Base-by-base conservation (phyloP, 2,113 vertebrate genomes). In the Otis tarda region DNA sequence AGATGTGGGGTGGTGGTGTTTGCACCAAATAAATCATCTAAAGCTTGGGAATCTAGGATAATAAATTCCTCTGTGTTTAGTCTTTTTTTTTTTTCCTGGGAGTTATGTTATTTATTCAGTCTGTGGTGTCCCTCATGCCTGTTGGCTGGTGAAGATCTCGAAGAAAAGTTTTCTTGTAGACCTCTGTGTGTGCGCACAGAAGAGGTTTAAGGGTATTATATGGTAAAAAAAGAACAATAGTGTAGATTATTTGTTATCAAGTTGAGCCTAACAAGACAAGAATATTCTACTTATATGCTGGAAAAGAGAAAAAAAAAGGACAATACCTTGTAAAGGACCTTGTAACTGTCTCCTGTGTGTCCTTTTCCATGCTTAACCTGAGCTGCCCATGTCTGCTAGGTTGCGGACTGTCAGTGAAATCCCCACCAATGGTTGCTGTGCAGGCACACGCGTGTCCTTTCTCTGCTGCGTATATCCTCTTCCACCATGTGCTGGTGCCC, bases 401-500 rank as follows among this genome's bases (percentile, higher is more conserved):
- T 12, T 81, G 50, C 60, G 14, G 52, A 35, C 3, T 47, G 28
- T 31, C 47, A 45, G 47, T 59, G 61, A 78, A 64, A 65, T 37
- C 52, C 67, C 31, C 39, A 24, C 22, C 5, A 3, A 52, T 12
- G 13, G 52, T 6, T 86, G 35, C 16, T 67, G 14, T 70, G 52
- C 60, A 69, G 43, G 28, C 22, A 68, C 9, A 18, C 5, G 31
- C 1, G 12, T 56, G 21, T 67, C 20, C 3, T 67, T 43, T 31
- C 50, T 8, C 59, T 83, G 37, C 30, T 27, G 4, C 5, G 5
- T 8, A 10, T 2, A 0, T 55, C 19, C n/a, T 55, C 11, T 71
- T 79, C 47, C 27, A 83, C 21, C 33, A 45, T 0, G 0, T 79
- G 45, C 49, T 64, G 13, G 18, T 67, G 45, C 31, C 35, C 4